These are phyloP conservation scores for Sarcoramphus papa DNA, from an alignment of 2,797 vertebrate genomes.

Conservation along the genomic window DNA sequence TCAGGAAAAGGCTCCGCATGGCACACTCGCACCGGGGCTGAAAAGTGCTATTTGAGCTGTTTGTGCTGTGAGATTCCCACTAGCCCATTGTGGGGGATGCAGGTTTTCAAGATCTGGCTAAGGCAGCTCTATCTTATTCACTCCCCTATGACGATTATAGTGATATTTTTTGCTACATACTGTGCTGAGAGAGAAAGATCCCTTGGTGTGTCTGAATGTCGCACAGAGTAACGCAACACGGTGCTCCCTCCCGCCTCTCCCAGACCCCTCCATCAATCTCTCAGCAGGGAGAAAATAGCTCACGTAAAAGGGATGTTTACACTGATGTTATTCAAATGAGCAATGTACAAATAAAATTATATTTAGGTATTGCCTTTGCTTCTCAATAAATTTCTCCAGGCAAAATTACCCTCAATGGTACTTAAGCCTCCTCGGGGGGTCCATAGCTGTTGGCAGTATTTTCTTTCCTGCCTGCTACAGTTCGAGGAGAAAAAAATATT, in stretches of 20 bases:
- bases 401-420: neutral
- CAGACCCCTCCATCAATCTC: neutral
- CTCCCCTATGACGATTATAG: neutral
- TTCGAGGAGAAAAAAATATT: neutral
- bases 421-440: neutral
- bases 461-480: neutral
- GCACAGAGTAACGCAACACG: neutral
- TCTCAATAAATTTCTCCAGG: neutral
- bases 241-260: neutral
- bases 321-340: constrained; percentile 8
- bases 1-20: neutral
- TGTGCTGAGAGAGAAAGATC: neutral
- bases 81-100: neutral
- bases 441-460: neutral
- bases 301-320: neutral
- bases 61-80: neutral
- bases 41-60: neutral
- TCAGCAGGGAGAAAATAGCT: neutral
- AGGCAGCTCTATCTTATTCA: neutral
- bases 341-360: neutral
- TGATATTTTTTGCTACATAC: neutral
- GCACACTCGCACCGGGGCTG: neutral
- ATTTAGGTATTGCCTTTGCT: neutral
- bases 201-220: neutral
- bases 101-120: neutral